A percentile compares a stretch with the other conserved stretches of the same genome.
These are phyloP conservation scores for Dasyprocta punctata DNA, from an alignment of 2,113 vertebrate species.

Conservation along the genomic window DNA sequence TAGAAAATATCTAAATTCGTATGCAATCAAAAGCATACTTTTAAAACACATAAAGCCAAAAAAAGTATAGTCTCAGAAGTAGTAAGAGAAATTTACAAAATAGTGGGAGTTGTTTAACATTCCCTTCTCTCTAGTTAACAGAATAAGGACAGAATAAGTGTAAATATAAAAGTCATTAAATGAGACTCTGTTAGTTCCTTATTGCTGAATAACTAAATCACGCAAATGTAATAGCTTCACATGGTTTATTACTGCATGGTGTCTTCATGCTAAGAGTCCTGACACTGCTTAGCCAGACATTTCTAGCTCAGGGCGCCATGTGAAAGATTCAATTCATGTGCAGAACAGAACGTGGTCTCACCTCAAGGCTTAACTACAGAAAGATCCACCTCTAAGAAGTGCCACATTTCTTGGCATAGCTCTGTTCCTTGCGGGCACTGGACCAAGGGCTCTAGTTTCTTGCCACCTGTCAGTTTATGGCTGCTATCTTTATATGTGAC, in stretches of 20 bases:
- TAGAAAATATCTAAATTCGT: neutral
- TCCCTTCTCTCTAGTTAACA: neutral
- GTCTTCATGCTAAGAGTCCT: neutral
- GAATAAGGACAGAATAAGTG: neutral
- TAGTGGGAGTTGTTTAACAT: neutral
- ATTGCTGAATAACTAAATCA: neutral
- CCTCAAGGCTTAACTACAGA: neutral
- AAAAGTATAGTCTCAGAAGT: neutral
- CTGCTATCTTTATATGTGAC: neutral
- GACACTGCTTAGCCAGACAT: neutral
- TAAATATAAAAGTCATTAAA: neutral
- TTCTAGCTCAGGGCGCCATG: too few relatives aligned
- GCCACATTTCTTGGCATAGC: neutral
- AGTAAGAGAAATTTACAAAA: neutral
- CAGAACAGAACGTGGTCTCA: neutral
- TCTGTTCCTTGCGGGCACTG: neutral
- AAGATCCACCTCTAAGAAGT: neutral
- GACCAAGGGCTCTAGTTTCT: neutral
- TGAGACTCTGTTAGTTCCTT: neutral
- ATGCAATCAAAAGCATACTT: neutral
- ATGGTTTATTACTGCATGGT: neutral
- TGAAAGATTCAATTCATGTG: neutral
- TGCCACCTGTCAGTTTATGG: too few relatives aligned
- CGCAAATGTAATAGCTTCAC: neutral
- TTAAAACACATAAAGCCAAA: neutral